A percentile compares a stretch with the other conserved stretches of the same genome.
Evolutionary conservation across 2,113 vertebrate species (phyloP).

Genomic region (Poeciliopsis prolifica): DNA sequence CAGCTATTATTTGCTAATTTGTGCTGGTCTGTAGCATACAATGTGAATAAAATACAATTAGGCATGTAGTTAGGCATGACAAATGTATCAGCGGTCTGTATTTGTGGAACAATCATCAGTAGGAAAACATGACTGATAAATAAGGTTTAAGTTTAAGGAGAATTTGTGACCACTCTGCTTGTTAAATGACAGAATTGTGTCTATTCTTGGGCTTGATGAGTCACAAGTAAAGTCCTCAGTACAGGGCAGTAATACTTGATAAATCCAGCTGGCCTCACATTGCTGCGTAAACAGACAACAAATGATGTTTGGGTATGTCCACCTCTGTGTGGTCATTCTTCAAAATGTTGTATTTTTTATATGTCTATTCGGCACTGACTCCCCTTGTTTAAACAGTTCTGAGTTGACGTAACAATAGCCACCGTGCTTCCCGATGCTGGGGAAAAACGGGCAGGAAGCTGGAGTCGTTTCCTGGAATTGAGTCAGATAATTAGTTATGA

Average conservation of each 20-base stretch:
- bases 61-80: background rate
- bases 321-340: background rate
- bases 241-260: slow-evolving; percentile 2
- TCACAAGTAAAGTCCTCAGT: slow-evolving; percentile 21
- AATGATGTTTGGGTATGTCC: background rate
- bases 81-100: background rate
- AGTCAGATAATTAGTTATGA: slow-evolving; percentile 48
- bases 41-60: too few species aligned
- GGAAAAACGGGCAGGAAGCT: slow-evolving; percentile 68
- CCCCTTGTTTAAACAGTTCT: background rate
- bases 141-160: background rate
- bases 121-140: background rate
- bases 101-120: background rate
- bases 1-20: too few species aligned
- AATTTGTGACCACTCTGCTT: background rate
- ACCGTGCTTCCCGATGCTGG: slow-evolving; percentile 17
- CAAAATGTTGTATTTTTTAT: background rate
- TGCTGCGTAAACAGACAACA: background rate
- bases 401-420: slow-evolving; percentile 17
- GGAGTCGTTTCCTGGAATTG: slow-evolving; percentile 76
- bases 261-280: background rate
- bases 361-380: background rate
- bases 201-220: slow-evolving; percentile 29
- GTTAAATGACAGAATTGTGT: background rate
- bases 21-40: too few species aligned